Evolutionary conservation across 2,888 invertebrate genomes (phyloP).

Genomic region (Rhingia rostrata): DNA sequence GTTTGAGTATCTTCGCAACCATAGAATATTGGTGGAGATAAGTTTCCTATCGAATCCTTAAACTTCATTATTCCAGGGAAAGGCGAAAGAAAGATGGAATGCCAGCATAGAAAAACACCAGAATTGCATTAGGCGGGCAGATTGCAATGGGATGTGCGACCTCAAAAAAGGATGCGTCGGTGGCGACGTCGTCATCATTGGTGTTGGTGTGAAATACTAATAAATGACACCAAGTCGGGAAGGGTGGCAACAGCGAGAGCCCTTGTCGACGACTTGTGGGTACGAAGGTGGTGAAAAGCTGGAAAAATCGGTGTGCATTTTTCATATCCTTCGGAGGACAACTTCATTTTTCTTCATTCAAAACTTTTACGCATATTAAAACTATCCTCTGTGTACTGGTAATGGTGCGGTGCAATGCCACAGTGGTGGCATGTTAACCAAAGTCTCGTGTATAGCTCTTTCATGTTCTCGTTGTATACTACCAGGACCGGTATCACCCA

Average conservation of each 20-base stretch:
- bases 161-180: slow-evolving; percentile 13
- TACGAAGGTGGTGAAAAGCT: slow-evolving; percentile 49
- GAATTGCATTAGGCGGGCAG: slow-evolving; percentile 63
- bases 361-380: slow-evolving; percentile 74
- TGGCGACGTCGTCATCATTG: slow-evolving; percentile 8
- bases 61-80: slow-evolving; percentile 68
- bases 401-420: slow-evolving; percentile 12
- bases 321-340: slow-evolving; percentile 72
- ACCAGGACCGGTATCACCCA: not conserved
- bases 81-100: slow-evolving; percentile 12
- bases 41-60: slow-evolving; percentile 70
- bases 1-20: slow-evolving; percentile 12
- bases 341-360: slow-evolving; percentile 74
- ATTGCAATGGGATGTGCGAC: slow-evolving; percentile 15
- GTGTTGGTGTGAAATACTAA: slow-evolving; percentile 65
- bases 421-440: slow-evolving; percentile 49
- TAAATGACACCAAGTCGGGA: slow-evolving; percentile 55
- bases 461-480: slow-evolving; percentile 41
- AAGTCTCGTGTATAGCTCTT: slow-evolving; percentile 13
- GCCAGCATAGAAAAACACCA: slow-evolving; percentile 55
- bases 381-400: slow-evolving; percentile 38
- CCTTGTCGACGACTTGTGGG: not conserved
- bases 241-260: slow-evolving; percentile 1
- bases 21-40: slow-evolving; percentile 63
- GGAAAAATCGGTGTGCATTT: slow-evolving; percentile 71